These are phyloP conservation scores for Epizoanthus illoricatus DNA, from an alignment of 92 coral and sea anemone genomes.

Conservation along the genomic window DNA sequence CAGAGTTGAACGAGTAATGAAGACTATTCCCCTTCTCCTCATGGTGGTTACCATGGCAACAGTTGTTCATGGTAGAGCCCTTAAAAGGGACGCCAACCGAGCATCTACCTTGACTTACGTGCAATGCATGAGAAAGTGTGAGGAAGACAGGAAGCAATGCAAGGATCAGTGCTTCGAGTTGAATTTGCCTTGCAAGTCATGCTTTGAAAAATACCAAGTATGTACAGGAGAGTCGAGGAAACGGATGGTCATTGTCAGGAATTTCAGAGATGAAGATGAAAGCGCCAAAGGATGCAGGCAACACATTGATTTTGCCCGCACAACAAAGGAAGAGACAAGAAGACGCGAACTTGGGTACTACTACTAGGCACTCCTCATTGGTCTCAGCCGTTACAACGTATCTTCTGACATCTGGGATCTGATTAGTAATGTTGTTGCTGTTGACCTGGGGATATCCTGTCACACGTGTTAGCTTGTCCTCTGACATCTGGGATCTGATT, in stretches of 20 bases:
- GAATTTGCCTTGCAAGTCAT: not conserved
- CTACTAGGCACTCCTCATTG: not conserved
- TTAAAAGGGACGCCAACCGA: not conserved
- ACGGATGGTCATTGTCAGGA: not conserved
- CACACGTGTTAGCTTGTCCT: too few relatives aligned
- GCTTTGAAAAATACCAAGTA: not conserved
- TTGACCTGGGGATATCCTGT: too few relatives aligned
- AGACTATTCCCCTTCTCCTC: not conserved
- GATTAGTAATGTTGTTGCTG: too few relatives aligned
- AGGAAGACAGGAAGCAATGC: not conserved
- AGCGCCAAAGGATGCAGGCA: not conserved
- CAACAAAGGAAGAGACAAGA: not conserved
- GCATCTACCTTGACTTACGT: not conserved
- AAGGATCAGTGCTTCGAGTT: not conserved
- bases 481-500: too few relatives aligned
- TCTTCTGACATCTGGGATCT: too few relatives aligned
- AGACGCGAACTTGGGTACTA: constrained; percentile 5
- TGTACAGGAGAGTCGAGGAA: constrained; percentile 2
- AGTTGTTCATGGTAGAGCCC: not conserved
- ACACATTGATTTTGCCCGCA: not conserved
- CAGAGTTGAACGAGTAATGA: not conserved
- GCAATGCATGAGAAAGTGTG: not conserved
- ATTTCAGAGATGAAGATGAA: not conserved
- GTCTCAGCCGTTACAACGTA: too few relatives aligned
- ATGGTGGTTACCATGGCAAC: constrained; percentile 10